These are phyloP conservation scores for Timandra comae DNA, from an alignment of 2,888 invertebrate genomes.

Conservation along the genomic window DNA sequence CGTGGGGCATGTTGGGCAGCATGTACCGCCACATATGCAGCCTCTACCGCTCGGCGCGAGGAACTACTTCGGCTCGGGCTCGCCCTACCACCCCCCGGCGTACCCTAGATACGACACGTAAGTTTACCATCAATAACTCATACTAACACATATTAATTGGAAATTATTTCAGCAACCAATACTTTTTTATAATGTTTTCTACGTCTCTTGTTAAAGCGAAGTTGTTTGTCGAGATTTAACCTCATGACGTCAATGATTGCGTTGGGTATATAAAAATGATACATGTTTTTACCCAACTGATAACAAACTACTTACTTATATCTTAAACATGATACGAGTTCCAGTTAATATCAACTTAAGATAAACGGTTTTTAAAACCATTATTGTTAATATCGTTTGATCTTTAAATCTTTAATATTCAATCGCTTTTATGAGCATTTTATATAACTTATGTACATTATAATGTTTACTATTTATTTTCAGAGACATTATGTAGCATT, in stretches of 20 bases:
- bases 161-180: not conserved
- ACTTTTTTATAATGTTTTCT: not conserved
- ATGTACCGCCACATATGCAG: slow-evolving; percentile 74
- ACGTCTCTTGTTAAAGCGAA: not conserved
- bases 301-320: too few relatives aligned
- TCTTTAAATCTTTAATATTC: too few relatives aligned
- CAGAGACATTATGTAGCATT: slow-evolving; percentile 36
- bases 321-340: slow-evolving; percentile 6
- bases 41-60: slow-evolving; percentile 77
- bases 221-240: not conserved
- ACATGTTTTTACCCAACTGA: too few relatives aligned
- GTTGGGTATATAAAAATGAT: too few relatives aligned
- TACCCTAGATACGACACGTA: slow-evolving; percentile 80
- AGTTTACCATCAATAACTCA: slow-evolving; percentile 27
- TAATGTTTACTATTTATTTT: slow-evolving; percentile 26
- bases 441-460: too few relatives aligned
- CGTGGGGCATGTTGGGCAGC: slow-evolving; percentile 68
- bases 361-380: too few relatives aligned
- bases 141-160: not conserved
- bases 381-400: too few relatives aligned
- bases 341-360: slow-evolving; percentile 1
- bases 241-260: too few relatives aligned
- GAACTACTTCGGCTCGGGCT: slow-evolving; percentile 79
- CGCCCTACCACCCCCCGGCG: slow-evolving; percentile 76
- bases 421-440: too few relatives aligned